Evolutionary conservation across 2,888 invertebrate genomes (phyloP).

Genomic region (Callyntrura sp.): DNA sequence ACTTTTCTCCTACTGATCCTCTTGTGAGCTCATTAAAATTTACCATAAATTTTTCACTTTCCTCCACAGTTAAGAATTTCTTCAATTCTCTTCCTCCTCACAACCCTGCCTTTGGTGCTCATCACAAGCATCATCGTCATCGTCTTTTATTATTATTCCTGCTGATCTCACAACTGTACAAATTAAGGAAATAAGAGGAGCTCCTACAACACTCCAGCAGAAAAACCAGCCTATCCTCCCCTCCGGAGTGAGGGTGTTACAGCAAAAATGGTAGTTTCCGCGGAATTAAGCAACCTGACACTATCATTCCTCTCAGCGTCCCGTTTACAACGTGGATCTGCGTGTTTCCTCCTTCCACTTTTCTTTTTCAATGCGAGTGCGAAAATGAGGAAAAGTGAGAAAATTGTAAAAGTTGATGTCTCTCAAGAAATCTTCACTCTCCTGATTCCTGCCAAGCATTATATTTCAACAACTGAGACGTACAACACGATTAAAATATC

Average conservation of each 20-base stretch:
- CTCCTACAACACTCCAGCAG: neutral
- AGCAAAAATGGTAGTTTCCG: constrained; percentile 21
- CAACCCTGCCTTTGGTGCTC: neutral
- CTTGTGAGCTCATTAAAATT: constrained; percentile 66
- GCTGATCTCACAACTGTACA: neutral
- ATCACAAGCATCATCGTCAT: constrained; percentile 2
- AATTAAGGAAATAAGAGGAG: constrained; percentile 6
- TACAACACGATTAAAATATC: constrained; percentile 41
- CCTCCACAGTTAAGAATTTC: neutral
- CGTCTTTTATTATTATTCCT: constrained; percentile 15
- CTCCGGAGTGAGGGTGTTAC: neutral
- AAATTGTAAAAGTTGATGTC: constrained; percentile 61
- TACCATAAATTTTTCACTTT: constrained; percentile 58
- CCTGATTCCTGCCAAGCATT: neutral
- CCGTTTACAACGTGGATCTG: neutral
- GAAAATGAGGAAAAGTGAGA: constrained; percentile 45
- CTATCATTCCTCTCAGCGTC: neutral
- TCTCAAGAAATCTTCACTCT: constrained; percentile 34
- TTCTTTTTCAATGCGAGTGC: neutral
- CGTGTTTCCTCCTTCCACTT: neutral
- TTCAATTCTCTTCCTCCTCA: neutral
- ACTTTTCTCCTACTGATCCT: neutral
- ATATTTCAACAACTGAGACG: neutral
- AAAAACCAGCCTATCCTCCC: neutral
- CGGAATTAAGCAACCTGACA: constrained; percentile 64